Conservation (phyloP, 2,888 invertebrate genomes). For the Ophraella communa region DNA sequence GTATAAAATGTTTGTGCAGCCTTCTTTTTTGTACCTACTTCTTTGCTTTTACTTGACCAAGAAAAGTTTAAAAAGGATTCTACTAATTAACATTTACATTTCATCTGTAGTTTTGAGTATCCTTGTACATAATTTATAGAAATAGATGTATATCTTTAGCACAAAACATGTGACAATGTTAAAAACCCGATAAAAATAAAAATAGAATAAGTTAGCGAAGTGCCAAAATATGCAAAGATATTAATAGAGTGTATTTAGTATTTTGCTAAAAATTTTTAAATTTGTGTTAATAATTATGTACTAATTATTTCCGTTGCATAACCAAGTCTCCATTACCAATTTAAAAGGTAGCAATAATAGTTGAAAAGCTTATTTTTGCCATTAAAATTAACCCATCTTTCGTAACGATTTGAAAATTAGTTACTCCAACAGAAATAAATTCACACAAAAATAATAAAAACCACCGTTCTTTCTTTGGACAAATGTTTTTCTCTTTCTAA, state of each 20-base stretch:
- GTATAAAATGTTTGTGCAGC: no score
- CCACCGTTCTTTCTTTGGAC: no score
- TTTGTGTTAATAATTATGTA: neutral
- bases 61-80: neutral
- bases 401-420: neutral
- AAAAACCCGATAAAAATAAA: slow-evolving; percentile 32
- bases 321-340: neutral
- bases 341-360: neutral
- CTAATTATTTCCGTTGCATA: neutral
- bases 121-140: slow-evolving; percentile 7
- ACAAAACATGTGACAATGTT: slow-evolving; percentile 30
- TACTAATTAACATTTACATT: neutral
- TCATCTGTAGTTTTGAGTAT: neutral
- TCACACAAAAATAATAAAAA: no score
- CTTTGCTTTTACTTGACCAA: no score
- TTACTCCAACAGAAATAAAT: no score
- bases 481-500: no score
- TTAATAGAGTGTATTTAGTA: slow-evolving; percentile 23
- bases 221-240: slow-evolving; percentile 30
- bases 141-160: slow-evolving; percentile 19
- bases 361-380: neutral
- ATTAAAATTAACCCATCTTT: neutral
- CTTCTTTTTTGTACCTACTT: no score
- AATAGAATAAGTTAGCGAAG: slow-evolving; percentile 27
- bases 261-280: slow-evolving; percentile 6